Base-by-base conservation (phyloP, 2,113 vertebrate genomes). In the Gopherus flavomarginatus region DNA sequence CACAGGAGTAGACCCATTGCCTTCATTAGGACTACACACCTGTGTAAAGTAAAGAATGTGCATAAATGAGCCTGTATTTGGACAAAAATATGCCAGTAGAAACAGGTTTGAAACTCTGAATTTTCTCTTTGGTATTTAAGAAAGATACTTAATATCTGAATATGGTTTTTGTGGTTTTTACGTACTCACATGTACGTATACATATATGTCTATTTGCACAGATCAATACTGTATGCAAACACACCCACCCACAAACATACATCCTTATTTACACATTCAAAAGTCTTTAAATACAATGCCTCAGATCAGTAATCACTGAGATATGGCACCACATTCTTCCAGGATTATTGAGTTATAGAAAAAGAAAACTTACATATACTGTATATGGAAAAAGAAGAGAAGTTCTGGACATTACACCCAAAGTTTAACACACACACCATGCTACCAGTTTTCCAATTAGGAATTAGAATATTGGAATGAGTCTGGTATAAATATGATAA, bases 391-490 rank as follows among this genome's bases (percentile, higher is more conserved):
- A 90, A 87, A 94, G 92, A 88, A 86, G 79, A 59, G 81, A 38
- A 44, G 27, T 38, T 69, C 78, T 91, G 92, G 83, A 96, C 52
- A 94, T 96, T 57, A 22, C 38, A 96, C 92, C 47, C 72, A 93
- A 91, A 83, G 88, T 27, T 29, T 35, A 52, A 90, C 95, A 93
- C 35, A 84, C 83, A 89, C 82, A 9, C 27, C 57, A 2, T 12
- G 82, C 91, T 65, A 83, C 95, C 95, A 95, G 88, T n/a, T 96
- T 93, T 98, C 97, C 97, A 96, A 95, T 83, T 27, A 75, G 95
- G 94, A 97, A 95, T 96, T 88, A 93, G 75, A 81, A 80, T 5
- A 91, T 89, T 56, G 98, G 98, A 98, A 98, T 97, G 97, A 95
- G 96, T 96, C 95, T 96, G 94, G 94, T 82, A 11, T 49, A 83